These are phyloP conservation scores for Jaculus jaculus DNA, from an alignment of 2,113 vertebrate genomes.

Conservation along the genomic window DNA sequence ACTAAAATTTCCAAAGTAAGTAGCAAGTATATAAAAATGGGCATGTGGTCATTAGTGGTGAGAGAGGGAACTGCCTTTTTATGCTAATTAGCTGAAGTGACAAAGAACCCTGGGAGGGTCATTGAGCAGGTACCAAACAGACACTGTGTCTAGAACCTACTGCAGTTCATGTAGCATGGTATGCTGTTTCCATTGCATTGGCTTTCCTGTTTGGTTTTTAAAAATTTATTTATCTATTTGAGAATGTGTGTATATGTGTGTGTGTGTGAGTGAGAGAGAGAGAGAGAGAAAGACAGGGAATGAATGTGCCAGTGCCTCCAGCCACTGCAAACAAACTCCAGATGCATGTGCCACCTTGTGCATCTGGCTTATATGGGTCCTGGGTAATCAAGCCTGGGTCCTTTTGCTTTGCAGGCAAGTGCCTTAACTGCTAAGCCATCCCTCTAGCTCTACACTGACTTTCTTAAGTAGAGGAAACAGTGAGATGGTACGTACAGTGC, in stretches of 20 bases:
- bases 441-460: background rate
- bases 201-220: too few species aligned
- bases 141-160: background rate
- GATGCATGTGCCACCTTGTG: too few species aligned
- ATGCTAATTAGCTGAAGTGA: background rate
- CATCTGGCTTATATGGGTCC: too few species aligned
- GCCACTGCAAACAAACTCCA: too few species aligned
- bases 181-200: rapidly evolving
- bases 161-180: background rate
- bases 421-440: too few species aligned
- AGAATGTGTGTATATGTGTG: too few species aligned
- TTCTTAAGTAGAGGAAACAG: background rate
- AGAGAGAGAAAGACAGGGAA: too few species aligned
- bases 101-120: background rate
- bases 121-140: background rate
- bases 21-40: conserved; percentile 26
- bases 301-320: too few species aligned
- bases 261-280: too few species aligned
- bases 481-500: background rate
- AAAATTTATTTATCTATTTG: too few species aligned
- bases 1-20: conserved; percentile 36
- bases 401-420: too few species aligned
- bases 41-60: background rate
- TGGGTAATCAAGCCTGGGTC: too few species aligned
- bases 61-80: background rate